phyloP scores from a whole-genome alignment of 2,888 invertebrate genomes.

The Globia sparganii region DNA sequence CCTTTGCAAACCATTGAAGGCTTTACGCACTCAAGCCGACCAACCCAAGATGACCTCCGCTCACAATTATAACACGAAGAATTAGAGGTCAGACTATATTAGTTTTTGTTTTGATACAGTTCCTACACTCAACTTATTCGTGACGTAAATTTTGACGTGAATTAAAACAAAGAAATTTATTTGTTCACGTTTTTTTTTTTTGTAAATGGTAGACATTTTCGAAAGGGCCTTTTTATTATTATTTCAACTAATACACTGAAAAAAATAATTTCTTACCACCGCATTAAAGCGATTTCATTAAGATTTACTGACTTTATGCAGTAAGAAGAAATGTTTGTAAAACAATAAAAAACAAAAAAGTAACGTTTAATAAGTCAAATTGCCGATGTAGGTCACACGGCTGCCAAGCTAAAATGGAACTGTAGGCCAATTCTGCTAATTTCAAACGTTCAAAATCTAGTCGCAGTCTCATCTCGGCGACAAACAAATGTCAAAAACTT shows the following conservation, averaged over 20 bases:
- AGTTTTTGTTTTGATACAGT: constrained; percentile 63
- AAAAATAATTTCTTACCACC: too few relatives aligned
- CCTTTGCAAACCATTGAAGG: constrained; percentile 59
- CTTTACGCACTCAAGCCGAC: constrained; percentile 44
- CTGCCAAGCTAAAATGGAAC: too few relatives aligned
- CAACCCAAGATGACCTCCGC: constrained; percentile 52
- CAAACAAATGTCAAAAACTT: too few relatives aligned
- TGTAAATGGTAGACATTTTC: not conserved
- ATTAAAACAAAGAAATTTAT: constrained; percentile 61
- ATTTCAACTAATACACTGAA: not conserved
- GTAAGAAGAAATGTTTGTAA: too few relatives aligned
- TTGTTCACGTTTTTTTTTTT: constrained; percentile 2
- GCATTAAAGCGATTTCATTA: too few relatives aligned
- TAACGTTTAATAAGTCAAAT: too few relatives aligned
- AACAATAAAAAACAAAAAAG: too few relatives aligned
- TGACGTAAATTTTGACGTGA: constrained; percentile 60
- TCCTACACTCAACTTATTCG: constrained; percentile 50
- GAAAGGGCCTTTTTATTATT: constrained; percentile 1
- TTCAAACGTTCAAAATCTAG: too few relatives aligned
- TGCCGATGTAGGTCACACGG: too few relatives aligned
- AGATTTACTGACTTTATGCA: too few relatives aligned
- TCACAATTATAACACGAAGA: constrained; percentile 5
- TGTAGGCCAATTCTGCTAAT: too few relatives aligned
- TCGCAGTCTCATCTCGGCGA: too few relatives aligned
- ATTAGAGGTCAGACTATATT: constrained; percentile 49